phyloP scores from a whole-genome alignment of 1,140 invertebrate species.

The Panulirus ornatus region DNA sequence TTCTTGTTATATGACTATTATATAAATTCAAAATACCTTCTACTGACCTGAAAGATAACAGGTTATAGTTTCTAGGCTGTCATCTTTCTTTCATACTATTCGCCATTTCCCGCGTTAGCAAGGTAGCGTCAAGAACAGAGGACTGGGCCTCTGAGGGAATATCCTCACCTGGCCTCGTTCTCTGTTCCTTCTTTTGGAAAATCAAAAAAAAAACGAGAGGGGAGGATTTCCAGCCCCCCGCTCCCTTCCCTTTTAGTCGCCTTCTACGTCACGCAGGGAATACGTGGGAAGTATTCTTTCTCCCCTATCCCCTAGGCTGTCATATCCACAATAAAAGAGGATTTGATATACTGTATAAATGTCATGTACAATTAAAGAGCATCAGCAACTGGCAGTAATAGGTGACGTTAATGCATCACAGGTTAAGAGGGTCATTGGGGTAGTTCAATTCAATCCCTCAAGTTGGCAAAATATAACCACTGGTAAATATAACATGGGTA shows the following conservation, averaged over 20 bases:
- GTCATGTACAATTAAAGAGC: not conserved
- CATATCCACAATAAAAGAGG: not conserved
- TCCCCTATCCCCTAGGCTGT: too few species aligned
- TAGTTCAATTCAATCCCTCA: not conserved
- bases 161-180: too few species aligned
- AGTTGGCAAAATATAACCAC: not conserved
- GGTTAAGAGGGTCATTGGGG: slow-evolving; percentile 55
- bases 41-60: not conserved
- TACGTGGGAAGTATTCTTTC: too few species aligned
- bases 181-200: too few species aligned
- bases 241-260: too few species aligned
- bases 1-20: not conserved
- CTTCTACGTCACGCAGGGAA: too few species aligned
- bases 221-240: too few species aligned
- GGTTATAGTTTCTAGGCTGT: not conserved
- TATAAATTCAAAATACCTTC: slow-evolving; percentile 18
- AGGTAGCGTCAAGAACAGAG: too few species aligned
- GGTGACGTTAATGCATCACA: slow-evolving; percentile 47
- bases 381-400: slow-evolving; percentile 20
- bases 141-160: too few species aligned
- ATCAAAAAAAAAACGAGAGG: too few species aligned
- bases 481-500: not conserved
- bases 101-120: too few species aligned
- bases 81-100: too few species aligned
- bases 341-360: not conserved